Evolutionary conservation across 2,113 vertebrate species (phyloP), one percentile per base, ranked within the genome.

Genomic region (Forbesichthys papilliferus): DNA sequence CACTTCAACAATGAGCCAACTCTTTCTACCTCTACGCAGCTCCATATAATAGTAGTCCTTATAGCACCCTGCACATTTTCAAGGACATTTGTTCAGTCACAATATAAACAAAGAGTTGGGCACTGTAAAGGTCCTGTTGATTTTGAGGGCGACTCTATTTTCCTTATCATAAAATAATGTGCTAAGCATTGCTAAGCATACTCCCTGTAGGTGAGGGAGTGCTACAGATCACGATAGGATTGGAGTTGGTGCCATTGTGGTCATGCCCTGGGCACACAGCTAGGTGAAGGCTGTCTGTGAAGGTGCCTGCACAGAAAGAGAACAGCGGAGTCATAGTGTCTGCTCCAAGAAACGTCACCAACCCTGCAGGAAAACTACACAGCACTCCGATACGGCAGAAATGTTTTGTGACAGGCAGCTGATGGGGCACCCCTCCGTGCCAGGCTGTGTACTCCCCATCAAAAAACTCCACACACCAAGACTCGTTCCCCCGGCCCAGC

Each of bases 391-490:
- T 81, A 59, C 87, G 90, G 64, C 87, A 42, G 62, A 92, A 90
- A 20, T 11, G 60, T 52, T 80, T 84, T 0, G 83, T 74, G 63
- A 79, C 80, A 61, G 77, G 81, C 75, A 87, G 76, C 61, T 11
- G 91, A 85, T 82, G 89, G 66, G 87, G 79, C 14, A 76, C 88
- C 48, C 68, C 89, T 66, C 78, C 90, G 68, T 92, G 95, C 93
- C 59, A 93, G 27, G 76, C 93, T 49, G 94, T 95, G 70, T 94
- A 95, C 67, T 94, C 93, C 14, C 94, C 93, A 12, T 95, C 91
- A 16, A 94, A 93, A 76, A 88, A 93, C 83, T 94, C 95, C 73
- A 96, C 91, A 11, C 94, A 93, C 85, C 85, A 89, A 67, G 95
- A 95, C 18, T 92, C 93, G 0, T 90, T 78, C 1, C 94, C 93